Base-by-base conservation (phyloP, 2,888 invertebrate genomes). In the Erynnis tages region DNA sequence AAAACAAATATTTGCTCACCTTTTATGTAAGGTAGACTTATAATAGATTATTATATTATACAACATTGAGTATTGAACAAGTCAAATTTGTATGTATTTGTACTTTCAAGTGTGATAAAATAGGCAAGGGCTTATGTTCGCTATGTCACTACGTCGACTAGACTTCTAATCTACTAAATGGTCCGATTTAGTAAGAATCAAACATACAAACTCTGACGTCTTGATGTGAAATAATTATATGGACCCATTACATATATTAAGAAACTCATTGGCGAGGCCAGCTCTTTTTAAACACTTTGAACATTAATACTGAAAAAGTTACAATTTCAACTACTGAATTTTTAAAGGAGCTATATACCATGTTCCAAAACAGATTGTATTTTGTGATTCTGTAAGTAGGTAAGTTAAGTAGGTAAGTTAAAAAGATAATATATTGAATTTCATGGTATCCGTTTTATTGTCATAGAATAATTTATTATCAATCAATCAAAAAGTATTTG, bases 111-210 rank as follows among this genome's bases (percentile, higher is more conserved):
- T 76, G 71, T 73, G 63, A 63, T 65, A 69, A 58, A 67, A 66
- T 69, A 75, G 68, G 67, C 69, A 68, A 70, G 59, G 66, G 65
- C 57, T 53, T 61, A 63, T 56, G 38, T 63, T 54, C 46, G 37
- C 65, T 61, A 69, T 67, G 70, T 65, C 59, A 63, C 73, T 81
- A 77, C 67, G 61, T 64, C 55, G 61, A 65, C 73, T 77, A 79
- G 62, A 60, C 52, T 53, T 65, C 76, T 82, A 82, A 73, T 60
- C 60, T 62, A 75, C 76, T 82, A 78, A 78, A 80, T 84, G 84
- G 83, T 84, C 84, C 84, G 66, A 79, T 79, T 74, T 72, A 74
- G 66, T 66, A 65, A 72, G 70, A 73, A 68, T 62, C 67, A 65
- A 69, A 71, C 56, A 67, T 57, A 63, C 58, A 68, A 64, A 56